These are phyloP conservation scores for Rachycentron canadum DNA, from an alignment of 2,797 vertebrate species.

Conservation along the genomic window DNA sequence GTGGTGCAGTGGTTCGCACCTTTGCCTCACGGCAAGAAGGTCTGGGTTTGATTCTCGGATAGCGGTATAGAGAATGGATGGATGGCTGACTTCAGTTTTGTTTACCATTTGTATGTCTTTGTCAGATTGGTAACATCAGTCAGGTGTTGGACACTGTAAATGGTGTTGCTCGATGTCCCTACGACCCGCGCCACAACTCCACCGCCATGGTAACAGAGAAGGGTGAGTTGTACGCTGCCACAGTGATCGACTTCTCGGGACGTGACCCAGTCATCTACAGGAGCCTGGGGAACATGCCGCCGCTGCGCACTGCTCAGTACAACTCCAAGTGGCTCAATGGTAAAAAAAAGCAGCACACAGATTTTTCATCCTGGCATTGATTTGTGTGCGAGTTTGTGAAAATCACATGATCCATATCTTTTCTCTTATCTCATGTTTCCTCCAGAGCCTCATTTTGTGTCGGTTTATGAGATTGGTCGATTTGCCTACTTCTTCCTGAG, in stretches of 20 bases:
- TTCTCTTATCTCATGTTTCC: not conserved
- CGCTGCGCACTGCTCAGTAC: conserved; percentile 95
- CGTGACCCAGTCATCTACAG: conserved; percentile 97
- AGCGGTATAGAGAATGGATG: too few relatives aligned
- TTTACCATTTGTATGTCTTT: not conserved
- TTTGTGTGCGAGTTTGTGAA: not conserved
- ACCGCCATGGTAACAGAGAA: conserved; percentile 92
- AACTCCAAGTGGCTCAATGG: conserved; percentile 99
- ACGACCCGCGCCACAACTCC: conserved; percentile 96
- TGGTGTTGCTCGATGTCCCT: conserved; percentile 95
- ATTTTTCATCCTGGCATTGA: not conserved
- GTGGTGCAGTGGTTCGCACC: too few relatives aligned
- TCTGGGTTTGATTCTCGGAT: too few relatives aligned
- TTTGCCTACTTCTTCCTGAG: conserved; percentile 97
- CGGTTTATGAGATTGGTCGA: conserved; percentile 93
- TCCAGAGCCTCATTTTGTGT: conserved; percentile 95
- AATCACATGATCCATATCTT: not conserved
- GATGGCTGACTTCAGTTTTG: too few relatives aligned
- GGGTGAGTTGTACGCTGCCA: conserved; percentile 95
- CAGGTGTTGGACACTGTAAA: conserved; percentile 92
- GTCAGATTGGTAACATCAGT: conserved; percentile 88
- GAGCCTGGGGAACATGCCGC: conserved; percentile 92
- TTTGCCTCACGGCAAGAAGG: too few relatives aligned
- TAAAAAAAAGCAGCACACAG: conserved; percentile 53
- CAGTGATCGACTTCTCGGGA: conserved; percentile 96